Base-by-base conservation (phyloP, 2,888 invertebrate genomes). In the Pachliopta kotzebuea region DNA sequence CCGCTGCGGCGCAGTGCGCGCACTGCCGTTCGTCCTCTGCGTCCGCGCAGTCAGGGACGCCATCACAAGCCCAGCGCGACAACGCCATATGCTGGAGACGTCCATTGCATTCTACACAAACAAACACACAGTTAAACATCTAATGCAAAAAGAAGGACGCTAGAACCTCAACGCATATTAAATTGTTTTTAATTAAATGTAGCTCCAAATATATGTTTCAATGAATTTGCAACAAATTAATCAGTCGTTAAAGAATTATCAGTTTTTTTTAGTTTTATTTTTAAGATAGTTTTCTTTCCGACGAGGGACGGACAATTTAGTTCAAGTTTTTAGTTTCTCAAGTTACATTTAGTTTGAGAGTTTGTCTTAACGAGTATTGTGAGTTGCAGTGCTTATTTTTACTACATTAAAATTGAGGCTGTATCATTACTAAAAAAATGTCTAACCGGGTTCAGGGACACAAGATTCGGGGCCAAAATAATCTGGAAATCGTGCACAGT, bases 1-100 rank as follows among this genome's bases (percentile, higher is more conserved):
- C 94, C n/a, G 93, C 93, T 49, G 93, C 91, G 1, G 94, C 93
- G 79, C 97, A 98, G 78, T 97, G 96, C 45, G 95, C 92, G 79
- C 97, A 98, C 58, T 93, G 92, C 66, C 94, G 94, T 85, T 97
- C 97, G 83, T 97, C 97, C 0, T 94, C 94, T 31, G 96, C 92
- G 85, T 96, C 96, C 18, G 95, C 94, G 82, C 98, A 98, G 84
- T 98, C 98, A 18, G 96, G 94, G 42, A 96, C 93, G 20, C 97
- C 97, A 81, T 98, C 98, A 78, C 98, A 98, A 45, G 97, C 92
- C 57, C 97, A 93, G 0, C 95, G 94, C 0, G 96, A 95, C 67
- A 96, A 86, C 0, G 96, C 96, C 71, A 94, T 93, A 31, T 93
- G 93, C 73, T 96, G 95, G 62, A 98, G 91, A 60, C 95, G 94